Evolutionary conservation across 64 coral and sea anemone species (phyloP).

Genomic region (Montipora cactus): DNA sequence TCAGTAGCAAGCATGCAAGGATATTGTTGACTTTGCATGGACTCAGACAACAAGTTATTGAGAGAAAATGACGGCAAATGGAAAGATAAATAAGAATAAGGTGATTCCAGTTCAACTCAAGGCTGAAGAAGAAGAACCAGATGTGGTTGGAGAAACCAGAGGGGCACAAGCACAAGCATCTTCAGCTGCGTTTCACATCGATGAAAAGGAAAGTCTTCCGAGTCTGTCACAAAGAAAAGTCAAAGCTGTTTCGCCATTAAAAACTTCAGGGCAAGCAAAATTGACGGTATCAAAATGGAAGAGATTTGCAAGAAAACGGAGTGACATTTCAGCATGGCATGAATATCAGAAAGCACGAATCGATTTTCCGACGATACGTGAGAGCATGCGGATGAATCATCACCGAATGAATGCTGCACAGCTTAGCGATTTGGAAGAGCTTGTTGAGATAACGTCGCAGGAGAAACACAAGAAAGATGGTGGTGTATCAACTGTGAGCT

Average conservation of each 20-base stretch:
- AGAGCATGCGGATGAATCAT: conserved; percentile 50
- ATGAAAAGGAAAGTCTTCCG: conserved; percentile 7
- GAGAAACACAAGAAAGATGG: conserved; percentile 32
- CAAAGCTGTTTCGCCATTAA: conserved; percentile 31
- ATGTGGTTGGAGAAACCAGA: conserved; percentile 37
- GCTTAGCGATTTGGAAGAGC: conserved; percentile 88
- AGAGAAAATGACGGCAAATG: conserved; percentile 70
- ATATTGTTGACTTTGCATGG: not conserved
- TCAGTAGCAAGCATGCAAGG: not conserved
- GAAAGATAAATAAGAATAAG: conserved; percentile 87
- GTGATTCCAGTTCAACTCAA: conserved; percentile 72
- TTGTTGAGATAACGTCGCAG: conserved; percentile 63
- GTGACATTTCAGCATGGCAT: not conserved
- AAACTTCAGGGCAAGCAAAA: conserved; percentile 38
- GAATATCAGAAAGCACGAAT: conserved; percentile 35
- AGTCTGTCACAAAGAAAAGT: conserved; percentile 1
- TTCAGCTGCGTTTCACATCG: not conserved
- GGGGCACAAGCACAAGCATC: not conserved
- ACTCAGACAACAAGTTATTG: not conserved
- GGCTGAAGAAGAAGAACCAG: conserved; percentile 44
- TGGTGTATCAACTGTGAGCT: conserved; percentile 67
- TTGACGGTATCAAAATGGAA: conserved; percentile 63
- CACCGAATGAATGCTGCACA: conserved; percentile 88
- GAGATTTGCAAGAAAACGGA: conserved; percentile 14
- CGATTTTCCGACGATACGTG: conserved; percentile 25